phyloP scores from a whole-genome alignment of 2,797 vertebrate genomes.

The Rhabdophis nuchalis region DNA sequence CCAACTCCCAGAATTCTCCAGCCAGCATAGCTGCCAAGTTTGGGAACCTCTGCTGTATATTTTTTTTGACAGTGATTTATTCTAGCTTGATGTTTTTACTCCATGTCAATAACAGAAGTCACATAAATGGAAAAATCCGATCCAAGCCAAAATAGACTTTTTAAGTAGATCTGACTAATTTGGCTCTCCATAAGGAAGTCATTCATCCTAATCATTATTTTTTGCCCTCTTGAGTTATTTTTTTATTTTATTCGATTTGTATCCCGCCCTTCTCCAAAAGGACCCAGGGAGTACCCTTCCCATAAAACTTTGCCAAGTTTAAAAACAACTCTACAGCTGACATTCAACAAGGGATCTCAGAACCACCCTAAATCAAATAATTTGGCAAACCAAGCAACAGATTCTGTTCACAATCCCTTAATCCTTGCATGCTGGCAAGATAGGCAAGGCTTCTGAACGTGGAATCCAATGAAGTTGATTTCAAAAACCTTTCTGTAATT shows the following conservation, averaged over 20 bases:
- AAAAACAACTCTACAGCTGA: not conserved
- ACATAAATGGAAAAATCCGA: not conserved
- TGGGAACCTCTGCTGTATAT: no score
- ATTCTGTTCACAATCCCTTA: not conserved
- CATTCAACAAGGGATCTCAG: not conserved
- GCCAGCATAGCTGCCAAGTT: no score
- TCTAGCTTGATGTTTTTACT: not conserved
- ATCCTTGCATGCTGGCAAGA: not conserved
- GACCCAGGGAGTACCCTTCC: not conserved
- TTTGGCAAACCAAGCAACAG: not conserved
- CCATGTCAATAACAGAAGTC: not conserved
- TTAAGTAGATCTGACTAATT: not conserved
- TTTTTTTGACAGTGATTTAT: not conserved
- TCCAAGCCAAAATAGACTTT: not conserved
- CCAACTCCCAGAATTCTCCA: no score
- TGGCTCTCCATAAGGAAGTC: not conserved
- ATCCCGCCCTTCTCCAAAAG: no score
- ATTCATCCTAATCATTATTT: not conserved
- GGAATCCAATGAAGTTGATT: not conserved
- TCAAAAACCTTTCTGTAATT: not conserved
- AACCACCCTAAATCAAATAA: not conserved
- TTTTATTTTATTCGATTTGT: no score
- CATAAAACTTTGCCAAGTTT: not conserved
- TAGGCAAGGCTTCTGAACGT: not conserved
- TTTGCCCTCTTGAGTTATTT: not conserved